These are phyloP conservation scores for Lagopus muta DNA, from an alignment of 2,113 vertebrate species.

Conservation along the genomic window DNA sequence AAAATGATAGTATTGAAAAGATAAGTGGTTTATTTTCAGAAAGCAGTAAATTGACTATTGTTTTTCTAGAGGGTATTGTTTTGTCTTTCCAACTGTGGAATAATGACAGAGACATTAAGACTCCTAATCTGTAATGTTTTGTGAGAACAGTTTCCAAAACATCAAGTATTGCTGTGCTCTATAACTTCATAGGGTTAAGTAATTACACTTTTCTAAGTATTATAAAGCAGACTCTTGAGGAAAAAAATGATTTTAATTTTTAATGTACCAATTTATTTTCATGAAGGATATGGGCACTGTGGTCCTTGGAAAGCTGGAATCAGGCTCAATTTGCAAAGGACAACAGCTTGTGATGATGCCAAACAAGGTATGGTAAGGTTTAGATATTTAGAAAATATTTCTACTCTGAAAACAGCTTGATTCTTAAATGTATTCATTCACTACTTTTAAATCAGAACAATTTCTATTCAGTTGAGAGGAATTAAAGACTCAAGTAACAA, in stretches of 20 bases:
- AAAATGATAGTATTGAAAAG: neutral
- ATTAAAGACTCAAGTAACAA: neutral
- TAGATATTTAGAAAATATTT: neutral
- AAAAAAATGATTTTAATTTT: neutral
- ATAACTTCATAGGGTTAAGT: neutral
- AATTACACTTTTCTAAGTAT: neutral
- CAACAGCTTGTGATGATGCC: slow-evolving; percentile 99
- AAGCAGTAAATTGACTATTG: neutral
- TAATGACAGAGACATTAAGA: neutral
- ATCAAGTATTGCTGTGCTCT: neutral
- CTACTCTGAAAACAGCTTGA: neutral
- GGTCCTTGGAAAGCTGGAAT: slow-evolving; percentile 95
- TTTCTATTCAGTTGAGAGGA: neutral
- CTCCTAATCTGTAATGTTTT: neutral
- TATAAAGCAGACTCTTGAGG: neutral
- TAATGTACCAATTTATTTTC: slow-evolving; percentile 15
- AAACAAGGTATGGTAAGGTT: slow-evolving; percentile 86
- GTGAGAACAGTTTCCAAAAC: neutral
- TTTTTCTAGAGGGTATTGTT: neutral
- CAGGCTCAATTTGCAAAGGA: slow-evolving; percentile 94
- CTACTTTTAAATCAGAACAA: neutral
- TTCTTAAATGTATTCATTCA: neutral
- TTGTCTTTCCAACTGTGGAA: neutral
- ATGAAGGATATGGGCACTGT: slow-evolving; percentile 97
- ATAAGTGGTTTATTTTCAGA: neutral